These are phyloP conservation scores for Xenops minutus DNA, from an alignment of 2,797 vertebrate genomes.

Conservation along the genomic window DNA sequence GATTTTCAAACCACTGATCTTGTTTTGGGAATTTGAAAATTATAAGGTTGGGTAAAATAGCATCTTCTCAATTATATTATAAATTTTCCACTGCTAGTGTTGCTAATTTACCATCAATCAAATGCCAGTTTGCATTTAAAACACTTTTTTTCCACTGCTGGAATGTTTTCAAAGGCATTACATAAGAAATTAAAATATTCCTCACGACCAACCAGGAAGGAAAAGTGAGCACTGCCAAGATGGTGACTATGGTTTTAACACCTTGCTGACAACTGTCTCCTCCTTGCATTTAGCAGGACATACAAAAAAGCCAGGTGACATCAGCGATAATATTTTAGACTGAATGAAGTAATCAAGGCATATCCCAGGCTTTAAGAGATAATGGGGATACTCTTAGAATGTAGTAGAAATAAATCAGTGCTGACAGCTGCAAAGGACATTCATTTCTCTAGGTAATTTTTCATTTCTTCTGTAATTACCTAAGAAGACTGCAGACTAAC, in stretches of 20 bases:
- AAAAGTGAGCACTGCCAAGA: neutral
- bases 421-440: neutral
- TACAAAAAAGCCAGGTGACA: neutral
- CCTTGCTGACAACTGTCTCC: neutral
- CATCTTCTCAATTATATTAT: neutral
- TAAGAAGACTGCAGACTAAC: neutral
- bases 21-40: neutral
- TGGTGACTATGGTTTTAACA: neutral
- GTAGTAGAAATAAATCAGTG: neutral
- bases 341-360: rapidly evolving
- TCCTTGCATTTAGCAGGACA: neutral
- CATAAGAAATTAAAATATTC: neutral
- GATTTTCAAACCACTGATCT: neutral
- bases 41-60: rapidly evolving
- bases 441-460: neutral
- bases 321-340: neutral
- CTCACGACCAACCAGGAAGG: neutral
- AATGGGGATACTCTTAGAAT: neutral
- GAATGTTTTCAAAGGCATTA: neutral
- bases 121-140: neutral
- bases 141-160: neutral
- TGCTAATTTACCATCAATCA: neutral
- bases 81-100: neutral
- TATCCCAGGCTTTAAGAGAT: neutral
- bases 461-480: neutral